Conservation (phyloP, 2,113 vertebrate genomes). For the Hydrochoerus hydrochaeris region DNA sequence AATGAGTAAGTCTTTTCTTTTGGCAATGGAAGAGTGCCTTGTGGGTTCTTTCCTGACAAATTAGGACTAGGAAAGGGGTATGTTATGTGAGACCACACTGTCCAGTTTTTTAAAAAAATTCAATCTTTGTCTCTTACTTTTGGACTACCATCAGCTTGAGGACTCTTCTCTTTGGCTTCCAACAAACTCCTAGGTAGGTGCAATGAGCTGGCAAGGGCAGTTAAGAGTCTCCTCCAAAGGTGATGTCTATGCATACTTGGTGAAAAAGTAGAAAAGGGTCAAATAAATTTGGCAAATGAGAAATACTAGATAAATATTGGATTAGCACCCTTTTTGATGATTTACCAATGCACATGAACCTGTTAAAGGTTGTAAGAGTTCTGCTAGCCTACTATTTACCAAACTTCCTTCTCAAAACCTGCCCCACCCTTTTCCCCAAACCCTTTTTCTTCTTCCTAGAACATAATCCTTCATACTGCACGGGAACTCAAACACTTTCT, state of each 20-base stretch:
- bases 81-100: too few species aligned
- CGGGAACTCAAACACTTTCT: background rate
- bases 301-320: background rate
- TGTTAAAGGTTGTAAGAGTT: background rate
- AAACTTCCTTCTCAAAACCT: background rate
- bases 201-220: background rate
- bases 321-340: background rate
- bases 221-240: background rate
- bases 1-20: conserved; percentile 7
- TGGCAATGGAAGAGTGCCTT: background rate
- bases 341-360: background rate
- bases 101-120: background rate
- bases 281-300: background rate
- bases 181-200: background rate
- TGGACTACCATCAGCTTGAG: background rate
- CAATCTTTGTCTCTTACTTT: background rate
- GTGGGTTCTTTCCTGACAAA: background rate
- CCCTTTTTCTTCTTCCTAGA: background rate
- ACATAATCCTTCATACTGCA: background rate
- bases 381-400: background rate
- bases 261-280: background rate
- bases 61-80: background rate
- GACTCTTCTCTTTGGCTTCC: background rate
- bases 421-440: background rate
- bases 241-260: background rate